Base-by-base conservation (phyloP, 2,888 invertebrate genomes). In the Apamea sordens region DNA sequence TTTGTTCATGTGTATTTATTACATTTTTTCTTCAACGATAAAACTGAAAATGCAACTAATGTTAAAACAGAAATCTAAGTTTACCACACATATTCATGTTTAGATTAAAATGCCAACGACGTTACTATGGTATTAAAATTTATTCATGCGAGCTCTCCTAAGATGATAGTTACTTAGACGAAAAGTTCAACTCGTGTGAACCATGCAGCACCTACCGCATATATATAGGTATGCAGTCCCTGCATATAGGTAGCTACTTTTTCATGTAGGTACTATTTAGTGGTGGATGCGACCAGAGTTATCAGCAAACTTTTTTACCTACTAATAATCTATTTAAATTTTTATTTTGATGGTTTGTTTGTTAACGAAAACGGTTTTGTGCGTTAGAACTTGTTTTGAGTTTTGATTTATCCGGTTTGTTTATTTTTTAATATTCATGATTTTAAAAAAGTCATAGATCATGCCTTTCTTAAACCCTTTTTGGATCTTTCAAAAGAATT, bases 51-150 rank as follows among this genome's bases (percentile, higher is more conserved):
- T 41, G 28, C 13, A 28, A 47, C 4, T 68, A 50, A 15, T 11
- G 44, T 13, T 21, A 28, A 21, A 68, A 28, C 21, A 41, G 6
- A 24, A 32, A 47, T 32, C 7, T 47, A 47, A 56, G 28, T 56
- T 28, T 24, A 24, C 36, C 18, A 36, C 24, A 28, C 11, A 75
- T 68, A 53, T 41, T 67, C 24, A 68, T 61, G 41, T 63, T 75
- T 28, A 50, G 18, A 68, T 74, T 77, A 61, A 77, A 77, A 64
- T 24, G 18, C 15, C 69, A 32, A 15, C 13, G 18, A 68, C 59
- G 61, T 75, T 53, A 44, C 67, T 50, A 67, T 68, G 67, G 61
- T 68, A 50, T 75, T 61, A 67, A 68, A 61, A 77, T 68, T 56
- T 47, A 77, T 75, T 75, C 59, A 41, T 77, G 28, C 32, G 8